Base-by-base conservation (phyloP, 2,113 vertebrate species). In the Plotosus lineatus region DNA sequence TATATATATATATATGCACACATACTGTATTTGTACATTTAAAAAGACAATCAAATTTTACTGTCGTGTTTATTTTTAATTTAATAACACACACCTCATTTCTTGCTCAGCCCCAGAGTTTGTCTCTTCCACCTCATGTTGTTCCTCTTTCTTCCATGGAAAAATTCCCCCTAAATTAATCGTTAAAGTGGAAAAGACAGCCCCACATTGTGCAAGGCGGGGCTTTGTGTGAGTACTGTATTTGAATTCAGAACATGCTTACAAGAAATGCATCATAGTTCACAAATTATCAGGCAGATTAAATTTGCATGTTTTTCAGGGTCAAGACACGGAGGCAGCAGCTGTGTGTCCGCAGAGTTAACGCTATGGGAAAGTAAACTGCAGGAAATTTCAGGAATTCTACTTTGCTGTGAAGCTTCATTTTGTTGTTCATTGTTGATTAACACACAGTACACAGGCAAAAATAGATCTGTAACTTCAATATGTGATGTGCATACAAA, bases 161-260 rank as follows among this genome's bases (percentile, higher is more conserved):
- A 73, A 48, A 12, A 73, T 73, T 14, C 71, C 71, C 28, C 44
- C n/a, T 0, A 51, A 73, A 50, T 12, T 51, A 33, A 73, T 53
- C 10, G 10, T 73, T 21, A 73, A 73, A 53, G 48, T 33, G 46
- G 71, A 33, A 53, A 33, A 33, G 31, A 74, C 71, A 11, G 8
- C 3, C 48, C 46, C 8, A 12, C 4, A 6, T 11, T 73, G 71
- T 33, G 46, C 31, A 36, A 53, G 53, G 26, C 28, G 4, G 33
- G 71, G 71, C 71, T 73, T 51, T 19, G 3, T 73, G 71, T 73
- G 48, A 73, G 71, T 73, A 53, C 14, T 48, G 71, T 73, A 53
- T 23, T 48, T 53, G 28, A 23, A 8, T 33, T 23, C 26, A 12
- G 17, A 21, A 50, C 28, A 73, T 53, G 10, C 1, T 50, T 11